Evolutionary conservation across 2,113 vertebrate species (phyloP).

Genomic region (Oceanites oceanicus): DNA sequence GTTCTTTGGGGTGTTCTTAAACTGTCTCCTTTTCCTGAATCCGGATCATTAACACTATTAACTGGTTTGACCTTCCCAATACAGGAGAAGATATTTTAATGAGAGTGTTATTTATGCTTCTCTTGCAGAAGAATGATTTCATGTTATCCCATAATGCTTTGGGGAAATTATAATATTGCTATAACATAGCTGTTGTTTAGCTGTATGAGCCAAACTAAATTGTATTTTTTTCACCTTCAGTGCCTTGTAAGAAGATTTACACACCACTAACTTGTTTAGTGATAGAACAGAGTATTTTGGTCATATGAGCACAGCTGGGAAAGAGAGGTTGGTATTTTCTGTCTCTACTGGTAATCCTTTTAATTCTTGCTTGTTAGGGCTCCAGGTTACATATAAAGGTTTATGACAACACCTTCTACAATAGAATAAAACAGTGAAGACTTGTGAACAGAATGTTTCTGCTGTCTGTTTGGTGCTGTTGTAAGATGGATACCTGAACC

Average conservation of each 20-base stretch:
- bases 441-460: background rate
- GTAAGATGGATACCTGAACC: background rate
- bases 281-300: background rate
- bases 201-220: constrained; percentile 66
- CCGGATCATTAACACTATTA: constrained; percentile 40
- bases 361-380: background rate
- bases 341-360: background rate
- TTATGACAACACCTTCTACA: background rate
- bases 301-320: background rate
- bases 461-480: background rate
- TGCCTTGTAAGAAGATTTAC: constrained; percentile 8
- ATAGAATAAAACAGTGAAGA: constrained; percentile 4
- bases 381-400: background rate
- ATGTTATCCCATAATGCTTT: constrained; percentile 63
- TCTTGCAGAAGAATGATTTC: constrained; percentile 76
- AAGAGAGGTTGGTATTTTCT: background rate
- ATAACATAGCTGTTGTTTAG: constrained; percentile 80
- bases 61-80: constrained; percentile 28
- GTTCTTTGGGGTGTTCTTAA: background rate
- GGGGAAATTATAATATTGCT: constrained; percentile 70
- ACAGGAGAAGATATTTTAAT: constrained; percentile 55
- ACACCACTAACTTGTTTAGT: background rate
- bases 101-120: constrained; percentile 76
- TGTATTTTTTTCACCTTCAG: background rate
- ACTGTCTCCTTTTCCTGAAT: constrained; percentile 49